phyloP scores from a whole-genome alignment of 2,888 invertebrate genomes.

The Diarsia rubi region DNA sequence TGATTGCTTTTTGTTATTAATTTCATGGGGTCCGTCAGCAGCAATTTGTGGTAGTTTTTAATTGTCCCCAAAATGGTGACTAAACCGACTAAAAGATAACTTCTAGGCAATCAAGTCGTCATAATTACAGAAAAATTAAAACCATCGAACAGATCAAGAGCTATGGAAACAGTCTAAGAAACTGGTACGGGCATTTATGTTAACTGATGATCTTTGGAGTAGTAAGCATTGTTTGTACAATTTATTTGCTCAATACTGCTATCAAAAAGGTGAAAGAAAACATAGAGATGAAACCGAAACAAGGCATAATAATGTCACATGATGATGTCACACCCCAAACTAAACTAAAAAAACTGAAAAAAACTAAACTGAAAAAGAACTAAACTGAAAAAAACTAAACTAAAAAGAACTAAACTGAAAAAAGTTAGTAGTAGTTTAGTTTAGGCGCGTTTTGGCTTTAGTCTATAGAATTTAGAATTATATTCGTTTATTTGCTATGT shows the following conservation, averaged over 20 bases:
- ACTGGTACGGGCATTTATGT: background rate
- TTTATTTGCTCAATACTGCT: background rate
- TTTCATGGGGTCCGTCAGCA: conserved; percentile 52
- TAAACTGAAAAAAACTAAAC: too few relatives aligned
- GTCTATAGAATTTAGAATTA: too few relatives aligned
- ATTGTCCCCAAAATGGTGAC: conserved; percentile 1
- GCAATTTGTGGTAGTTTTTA: conserved; percentile 54
- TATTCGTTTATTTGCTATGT: too few relatives aligned
- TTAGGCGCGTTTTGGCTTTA: too few relatives aligned
- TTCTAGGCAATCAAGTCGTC: background rate
- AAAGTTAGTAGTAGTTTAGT: too few relatives aligned
- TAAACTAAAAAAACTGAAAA: too few relatives aligned
- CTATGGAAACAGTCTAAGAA: too few relatives aligned
- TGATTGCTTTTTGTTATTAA: conserved; percentile 32
- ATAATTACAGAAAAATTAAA: background rate
- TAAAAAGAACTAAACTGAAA: too few relatives aligned
- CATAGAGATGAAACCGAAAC: background rate
- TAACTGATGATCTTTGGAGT: background rate
- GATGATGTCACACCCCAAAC: too few relatives aligned
- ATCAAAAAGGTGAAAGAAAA: background rate
- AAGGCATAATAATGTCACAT: too few relatives aligned
- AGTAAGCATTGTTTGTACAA: background rate
- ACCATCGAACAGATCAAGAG: too few relatives aligned
- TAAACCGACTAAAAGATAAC: conserved; percentile 29
- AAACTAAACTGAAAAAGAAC: too few relatives aligned